Evolutionary conservation across 2,888 invertebrate genomes (phyloP).

Genomic region (Limnephilus marmoratus): DNA sequence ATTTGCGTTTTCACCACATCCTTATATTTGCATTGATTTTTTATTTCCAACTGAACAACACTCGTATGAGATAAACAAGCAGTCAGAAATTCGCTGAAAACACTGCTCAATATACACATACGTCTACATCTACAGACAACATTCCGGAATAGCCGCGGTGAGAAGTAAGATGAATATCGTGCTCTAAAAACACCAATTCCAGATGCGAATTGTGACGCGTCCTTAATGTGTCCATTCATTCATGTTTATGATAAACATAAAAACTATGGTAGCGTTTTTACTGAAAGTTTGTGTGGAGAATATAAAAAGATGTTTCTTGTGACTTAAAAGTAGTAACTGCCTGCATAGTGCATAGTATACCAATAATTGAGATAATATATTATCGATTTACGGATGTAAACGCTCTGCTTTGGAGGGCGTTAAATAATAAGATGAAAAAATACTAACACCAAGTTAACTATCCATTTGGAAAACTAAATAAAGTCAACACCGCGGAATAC

Average conservation of each 20-base stretch:
- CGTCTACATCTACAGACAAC: not conserved
- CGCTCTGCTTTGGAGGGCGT: too few species aligned
- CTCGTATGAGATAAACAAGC: not conserved
- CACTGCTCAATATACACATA: not conserved
- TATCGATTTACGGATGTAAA: too few species aligned
- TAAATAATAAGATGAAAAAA: too few species aligned
- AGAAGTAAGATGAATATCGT: not conserved
- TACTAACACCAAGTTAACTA: too few species aligned
- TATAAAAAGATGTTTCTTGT: not conserved
- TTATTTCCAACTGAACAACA: not conserved
- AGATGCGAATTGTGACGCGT: not conserved
- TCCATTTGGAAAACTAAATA: not conserved
- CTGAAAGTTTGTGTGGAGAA: not conserved
- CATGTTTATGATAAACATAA: not conserved
- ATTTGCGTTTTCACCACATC: not conserved
- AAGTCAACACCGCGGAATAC: not conserved
- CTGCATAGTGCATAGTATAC: too few species aligned
- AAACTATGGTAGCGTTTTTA: not conserved
- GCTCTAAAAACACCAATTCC: not conserved
- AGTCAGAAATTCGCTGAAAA: not conserved
- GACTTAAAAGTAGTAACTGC: too few species aligned
- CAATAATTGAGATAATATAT: too few species aligned
- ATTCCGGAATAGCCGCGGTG: not conserved
- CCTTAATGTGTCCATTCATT: not conserved
- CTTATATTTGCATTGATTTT: not conserved